A percentile compares a stretch with the other conserved stretches of the same genome.
Evolutionary conservation across 2,113 vertebrate species (phyloP).

Genomic region (Leptosomus discolor): DNA sequence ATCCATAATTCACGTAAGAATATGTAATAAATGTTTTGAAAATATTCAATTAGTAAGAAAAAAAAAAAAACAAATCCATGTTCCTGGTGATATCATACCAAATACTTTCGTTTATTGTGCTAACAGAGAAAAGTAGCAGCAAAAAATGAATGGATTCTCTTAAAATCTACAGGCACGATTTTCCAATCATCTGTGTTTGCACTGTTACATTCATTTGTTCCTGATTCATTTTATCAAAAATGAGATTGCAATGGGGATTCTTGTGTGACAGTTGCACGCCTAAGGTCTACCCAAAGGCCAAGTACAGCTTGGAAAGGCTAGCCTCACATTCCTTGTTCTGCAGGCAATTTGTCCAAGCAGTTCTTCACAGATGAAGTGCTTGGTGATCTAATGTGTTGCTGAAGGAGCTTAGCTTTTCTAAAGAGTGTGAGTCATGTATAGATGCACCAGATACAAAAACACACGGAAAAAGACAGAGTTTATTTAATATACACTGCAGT

Average conservation of each 20-base stretch:
- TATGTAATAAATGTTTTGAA: background rate
- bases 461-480: background rate
- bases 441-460: background rate
- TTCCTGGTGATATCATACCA: fast-evolving
- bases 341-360: background rate
- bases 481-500: background rate
- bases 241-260: background rate
- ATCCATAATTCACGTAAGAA: background rate
- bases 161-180: background rate
- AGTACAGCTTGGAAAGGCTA: background rate
- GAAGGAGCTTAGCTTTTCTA: background rate
- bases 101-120: background rate
- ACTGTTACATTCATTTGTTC: background rate
- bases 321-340: background rate
- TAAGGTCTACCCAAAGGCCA: background rate
- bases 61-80: background rate
- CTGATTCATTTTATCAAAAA: fast-evolving
- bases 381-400: background rate
- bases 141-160: background rate
- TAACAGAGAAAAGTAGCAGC: background rate
- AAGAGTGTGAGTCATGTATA: background rate
- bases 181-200: fast-evolving
- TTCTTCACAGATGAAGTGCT: background rate
- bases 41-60: background rate
- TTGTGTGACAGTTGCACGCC: background rate